phyloP scores from a whole-genome alignment of 2,797 vertebrate species.

The Erethizon dorsatum region DNA sequence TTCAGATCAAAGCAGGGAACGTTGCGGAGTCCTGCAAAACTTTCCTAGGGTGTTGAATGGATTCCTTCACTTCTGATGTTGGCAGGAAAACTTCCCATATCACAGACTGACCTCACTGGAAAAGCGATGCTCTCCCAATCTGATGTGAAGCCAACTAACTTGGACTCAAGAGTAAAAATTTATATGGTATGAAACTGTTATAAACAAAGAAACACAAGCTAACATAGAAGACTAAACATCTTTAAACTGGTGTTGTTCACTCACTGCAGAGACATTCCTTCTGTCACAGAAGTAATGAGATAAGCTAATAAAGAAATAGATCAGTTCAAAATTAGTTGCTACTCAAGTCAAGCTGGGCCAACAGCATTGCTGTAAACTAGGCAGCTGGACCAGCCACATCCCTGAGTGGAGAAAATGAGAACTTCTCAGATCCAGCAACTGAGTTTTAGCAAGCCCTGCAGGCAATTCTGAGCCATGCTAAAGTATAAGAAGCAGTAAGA shows the following conservation, averaged over 20 bases:
- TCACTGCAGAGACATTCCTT: background rate
- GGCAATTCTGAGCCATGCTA: background rate
- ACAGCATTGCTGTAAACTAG: background rate
- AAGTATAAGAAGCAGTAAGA: background rate
- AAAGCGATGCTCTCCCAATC: background rate
- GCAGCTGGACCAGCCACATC: background rate
- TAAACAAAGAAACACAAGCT: background rate
- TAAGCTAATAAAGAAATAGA: background rate
- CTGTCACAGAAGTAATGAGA: background rate
- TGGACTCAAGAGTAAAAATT: slow-evolving; percentile 17
- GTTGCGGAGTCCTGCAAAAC: slow-evolving; percentile 27
- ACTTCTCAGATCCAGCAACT: background rate
- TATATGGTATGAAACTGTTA: background rate
- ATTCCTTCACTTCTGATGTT: slow-evolving; percentile 27
- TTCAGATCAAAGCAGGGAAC: slow-evolving; percentile 76
- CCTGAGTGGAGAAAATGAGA: background rate
- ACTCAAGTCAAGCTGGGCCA: background rate
- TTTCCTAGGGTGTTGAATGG: slow-evolving; percentile 13
- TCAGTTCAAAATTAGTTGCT: background rate
- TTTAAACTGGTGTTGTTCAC: background rate
- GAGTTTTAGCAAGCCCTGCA: background rate
- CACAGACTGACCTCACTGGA: background rate
- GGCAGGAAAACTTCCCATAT: background rate
- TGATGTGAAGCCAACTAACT: background rate
- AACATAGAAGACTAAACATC: background rate